A percentile compares a stretch with the other conserved stretches of the same genome.
Evolutionary conservation across 2,888 invertebrate genomes (phyloP).

Genomic region (Rhamnusium bicolor): DNA sequence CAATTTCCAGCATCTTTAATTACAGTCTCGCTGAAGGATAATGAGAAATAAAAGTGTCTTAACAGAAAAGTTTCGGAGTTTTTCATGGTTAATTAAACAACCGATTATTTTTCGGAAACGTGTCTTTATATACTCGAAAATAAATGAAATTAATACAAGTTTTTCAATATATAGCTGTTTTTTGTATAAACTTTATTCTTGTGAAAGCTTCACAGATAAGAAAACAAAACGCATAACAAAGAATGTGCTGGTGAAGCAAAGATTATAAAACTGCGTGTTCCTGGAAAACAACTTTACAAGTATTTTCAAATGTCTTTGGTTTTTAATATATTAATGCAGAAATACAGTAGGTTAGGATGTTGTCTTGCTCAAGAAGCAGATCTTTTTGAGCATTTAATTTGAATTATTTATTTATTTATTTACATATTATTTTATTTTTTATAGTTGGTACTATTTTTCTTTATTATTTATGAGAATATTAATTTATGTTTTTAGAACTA

Average conservation of each 20-base stretch:
- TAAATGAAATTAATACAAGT: neutral
- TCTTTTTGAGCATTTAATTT: too few relatives aligned
- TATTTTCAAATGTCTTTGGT: neutral
- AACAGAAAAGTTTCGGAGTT: constrained; percentile 19
- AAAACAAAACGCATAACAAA: neutral
- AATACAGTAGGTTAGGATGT: too few relatives aligned
- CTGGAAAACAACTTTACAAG: neutral
- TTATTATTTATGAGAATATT: too few relatives aligned
- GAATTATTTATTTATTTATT: too few relatives aligned
- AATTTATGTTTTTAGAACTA: too few relatives aligned
- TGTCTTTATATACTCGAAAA: neutral
- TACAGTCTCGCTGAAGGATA: constrained; percentile 24
- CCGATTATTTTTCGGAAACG: constrained; percentile 23
- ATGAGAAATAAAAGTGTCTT: constrained; percentile 23
- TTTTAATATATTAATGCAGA: neutral
- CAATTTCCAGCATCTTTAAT: constrained; percentile 28
- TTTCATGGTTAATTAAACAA: constrained; percentile 31
- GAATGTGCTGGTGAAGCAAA: neutral
- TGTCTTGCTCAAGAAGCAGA: too few relatives aligned
- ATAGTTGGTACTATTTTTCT: too few relatives aligned
- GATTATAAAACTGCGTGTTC: neutral
- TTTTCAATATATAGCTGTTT: neutral
- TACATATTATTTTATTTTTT: too few relatives aligned
- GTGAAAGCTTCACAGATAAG: neutral
- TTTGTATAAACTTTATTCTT: neutral